phyloP scores from a whole-genome alignment of 2,797 vertebrate species.

The Peromyscus eremicus region DNA sequence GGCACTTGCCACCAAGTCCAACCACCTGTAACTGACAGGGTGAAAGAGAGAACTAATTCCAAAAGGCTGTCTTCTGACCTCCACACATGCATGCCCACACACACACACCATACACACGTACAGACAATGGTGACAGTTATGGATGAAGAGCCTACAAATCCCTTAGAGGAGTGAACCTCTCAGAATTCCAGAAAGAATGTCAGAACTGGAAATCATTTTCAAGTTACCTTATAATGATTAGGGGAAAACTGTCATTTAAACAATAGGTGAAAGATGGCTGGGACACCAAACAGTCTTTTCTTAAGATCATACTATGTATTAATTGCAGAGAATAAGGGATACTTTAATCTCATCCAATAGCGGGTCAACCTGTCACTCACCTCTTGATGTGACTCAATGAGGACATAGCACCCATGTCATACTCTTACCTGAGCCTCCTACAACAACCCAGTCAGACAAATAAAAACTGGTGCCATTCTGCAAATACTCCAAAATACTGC shows the following conservation, averaged over 20 bases:
- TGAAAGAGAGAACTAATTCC: not conserved
- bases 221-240: not conserved
- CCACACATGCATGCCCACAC: too few species aligned
- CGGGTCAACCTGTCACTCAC: not conserved
- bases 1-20: not conserved
- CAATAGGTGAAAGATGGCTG: not conserved
- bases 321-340: not conserved
- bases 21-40: not conserved
- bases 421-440: not conserved
- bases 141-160: not conserved
- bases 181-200: conserved; percentile 31
- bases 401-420: not conserved
- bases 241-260: conserved; percentile 1
- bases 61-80: not conserved
- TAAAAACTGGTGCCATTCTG: not conserved
- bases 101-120: not conserved
- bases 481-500: not conserved
- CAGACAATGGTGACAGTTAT: not conserved
- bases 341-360: not conserved
- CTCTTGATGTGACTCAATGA: not conserved
- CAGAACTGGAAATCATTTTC: conserved; percentile 35
- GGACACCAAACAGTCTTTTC: not conserved
- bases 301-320: not conserved
- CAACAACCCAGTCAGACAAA: not conserved
- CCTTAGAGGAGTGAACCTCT: not conserved